Percentiles rank a stretch among this genome's conserved stretches.
Conservation (phyloP, 2,797 vertebrate genomes). For the Megalops cyprinoides region DNA sequence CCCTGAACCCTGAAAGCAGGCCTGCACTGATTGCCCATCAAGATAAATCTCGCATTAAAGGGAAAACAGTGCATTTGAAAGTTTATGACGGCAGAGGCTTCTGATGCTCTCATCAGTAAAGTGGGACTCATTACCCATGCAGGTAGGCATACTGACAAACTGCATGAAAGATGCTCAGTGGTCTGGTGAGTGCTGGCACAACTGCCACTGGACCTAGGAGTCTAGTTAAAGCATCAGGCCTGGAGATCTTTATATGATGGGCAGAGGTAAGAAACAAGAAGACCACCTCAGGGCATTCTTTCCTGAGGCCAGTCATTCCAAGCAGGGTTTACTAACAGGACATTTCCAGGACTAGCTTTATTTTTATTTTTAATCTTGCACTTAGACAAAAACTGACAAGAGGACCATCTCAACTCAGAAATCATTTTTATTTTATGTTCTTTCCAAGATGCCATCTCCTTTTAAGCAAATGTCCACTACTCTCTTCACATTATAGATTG, state of each 20-base stretch:
- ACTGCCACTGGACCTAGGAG: neutral
- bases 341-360: neutral
- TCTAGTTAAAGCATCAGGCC: neutral
- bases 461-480: neutral
- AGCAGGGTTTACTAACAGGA: neutral
- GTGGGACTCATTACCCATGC: conserved; percentile 19
- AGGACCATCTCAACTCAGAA: neutral
- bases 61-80: conserved; percentile 22
- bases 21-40: conserved; percentile 30
- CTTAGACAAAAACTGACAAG: neutral
- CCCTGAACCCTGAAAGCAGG: conserved; percentile 29
- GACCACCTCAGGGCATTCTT: neutral
- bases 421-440: neutral
- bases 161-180: neutral
- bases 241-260: neutral
- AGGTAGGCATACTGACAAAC: conserved; percentile 5
- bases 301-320: neutral
- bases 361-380: neutral
- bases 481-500: neutral
- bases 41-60: conserved; percentile 27
- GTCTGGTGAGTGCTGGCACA: neutral
- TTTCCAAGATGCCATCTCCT: neutral
- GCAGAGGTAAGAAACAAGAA: neutral
- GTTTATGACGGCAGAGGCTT: conserved; percentile 24
- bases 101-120: conserved; percentile 20